A percentile compares a stretch with the other conserved stretches of the same genome.
phyloP scores from a whole-genome alignment of 2,797 vertebrate species.

The Acanthurus lineatus region DNA sequence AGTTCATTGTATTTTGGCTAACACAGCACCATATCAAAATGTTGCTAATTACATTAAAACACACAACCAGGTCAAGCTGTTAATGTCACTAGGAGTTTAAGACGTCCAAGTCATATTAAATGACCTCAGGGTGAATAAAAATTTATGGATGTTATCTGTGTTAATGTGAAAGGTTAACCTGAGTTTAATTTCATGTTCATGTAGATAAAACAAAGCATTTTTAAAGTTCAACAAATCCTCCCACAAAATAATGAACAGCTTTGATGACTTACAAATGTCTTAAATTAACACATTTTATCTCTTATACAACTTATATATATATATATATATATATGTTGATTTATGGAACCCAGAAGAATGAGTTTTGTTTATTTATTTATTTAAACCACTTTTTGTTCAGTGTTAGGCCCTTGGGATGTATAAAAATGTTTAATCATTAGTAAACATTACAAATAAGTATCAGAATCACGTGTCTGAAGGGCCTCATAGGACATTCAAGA shows the following conservation, averaged over 20 bases:
- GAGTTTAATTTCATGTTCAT: too few species aligned
- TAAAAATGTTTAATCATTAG: too few species aligned
- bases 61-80: not conserved
- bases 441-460: slow-evolving; percentile 4
- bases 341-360: too few species aligned
- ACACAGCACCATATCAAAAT: too few species aligned
- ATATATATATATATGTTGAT: too few species aligned
- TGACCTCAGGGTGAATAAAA: not conserved
- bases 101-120: not conserved
- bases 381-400: too few species aligned
- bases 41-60: not conserved
- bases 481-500: not conserved
- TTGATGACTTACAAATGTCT: not conserved
- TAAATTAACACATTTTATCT: too few species aligned
- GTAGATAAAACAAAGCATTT: not conserved
- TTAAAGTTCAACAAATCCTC: not conserved
- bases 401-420: too few species aligned
- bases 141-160: not conserved
- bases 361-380: too few species aligned
- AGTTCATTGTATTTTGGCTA: too few species aligned
- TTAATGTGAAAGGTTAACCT: not conserved
- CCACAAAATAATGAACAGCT: not conserved
- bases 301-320: too few species aligned
- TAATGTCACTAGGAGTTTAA: not conserved
- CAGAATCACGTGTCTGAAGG: not conserved